Base-by-base conservation (phyloP, 1,140 invertebrate genomes). In the Drosophila sulfurigaster region DNA sequence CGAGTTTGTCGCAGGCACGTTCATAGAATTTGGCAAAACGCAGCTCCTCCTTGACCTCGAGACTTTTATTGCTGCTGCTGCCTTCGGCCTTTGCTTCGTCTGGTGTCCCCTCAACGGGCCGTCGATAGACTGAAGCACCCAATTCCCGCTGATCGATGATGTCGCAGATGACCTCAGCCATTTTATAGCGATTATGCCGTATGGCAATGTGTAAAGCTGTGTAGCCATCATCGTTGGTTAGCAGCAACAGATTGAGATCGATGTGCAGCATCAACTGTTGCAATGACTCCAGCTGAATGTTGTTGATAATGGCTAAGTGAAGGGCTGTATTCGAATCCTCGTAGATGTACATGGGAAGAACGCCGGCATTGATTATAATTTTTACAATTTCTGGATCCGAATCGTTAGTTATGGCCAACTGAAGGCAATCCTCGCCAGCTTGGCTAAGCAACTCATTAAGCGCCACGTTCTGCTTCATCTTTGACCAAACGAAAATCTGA, bases 161-260 rank as follows among this genome's bases (percentile, higher is more conserved):
- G 56, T 85, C 81, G 3, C 80, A 56, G 2, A 92, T 90, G 6
- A 76, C 38, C 52, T 92, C 91, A 1, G 88, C 91, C 49, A 79
- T 32, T 25, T 79, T 48, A 48, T 78, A 92, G 28, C 78, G 74
- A 74, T 92, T 83, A 16, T 86, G 52, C 4, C 91, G 75, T 5
- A 92, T 70, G 0, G 85, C 82, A 43, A 92, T 54, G 13, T 92
- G 91, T 3, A 92, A 10, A 1, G 74, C 85, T 4, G 91, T 92
- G 38, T 91, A 91, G 4, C 91, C 91, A 54, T 92, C 91, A 51
- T 92, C 88, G 32, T 92, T 92, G 5, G 59, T 54, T n/a, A 78
- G 65, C 7, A 87, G 51, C 0, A 92, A 20, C 20, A 87, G 56
- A 66, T 91, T 74, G 10, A 90, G 63, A 43, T 92, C 91, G 5